phyloP scores from a whole-genome alignment of 1,140 invertebrate species.

The Drosophila nasuta region DNA sequence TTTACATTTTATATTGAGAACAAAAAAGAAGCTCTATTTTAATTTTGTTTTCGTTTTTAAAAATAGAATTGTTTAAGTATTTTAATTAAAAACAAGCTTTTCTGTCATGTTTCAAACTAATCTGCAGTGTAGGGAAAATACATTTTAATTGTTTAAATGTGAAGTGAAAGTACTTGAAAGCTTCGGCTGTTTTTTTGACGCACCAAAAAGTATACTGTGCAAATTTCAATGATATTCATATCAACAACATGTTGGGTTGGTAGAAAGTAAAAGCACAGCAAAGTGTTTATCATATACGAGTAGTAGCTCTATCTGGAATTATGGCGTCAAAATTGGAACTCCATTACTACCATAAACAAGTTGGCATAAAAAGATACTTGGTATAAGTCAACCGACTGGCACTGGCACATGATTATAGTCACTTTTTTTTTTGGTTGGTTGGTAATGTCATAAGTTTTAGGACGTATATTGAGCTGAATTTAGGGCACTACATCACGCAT shows the following conservation, averaged over 20 bases:
- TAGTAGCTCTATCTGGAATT: neutral
- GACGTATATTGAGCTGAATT: neutral
- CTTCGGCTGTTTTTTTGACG: neutral
- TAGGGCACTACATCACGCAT: slow-evolving; percentile 10
- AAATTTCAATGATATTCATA: neutral
- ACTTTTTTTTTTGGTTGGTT: neutral
- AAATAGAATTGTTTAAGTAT: slow-evolving; percentile 5
- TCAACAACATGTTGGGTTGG: neutral
- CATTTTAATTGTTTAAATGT: neutral
- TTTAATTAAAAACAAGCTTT: slow-evolving; percentile 8
- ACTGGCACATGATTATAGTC: slow-evolving; percentile 46
- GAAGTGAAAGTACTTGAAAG: neutral
- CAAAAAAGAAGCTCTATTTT: neutral
- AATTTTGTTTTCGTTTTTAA: neutral
- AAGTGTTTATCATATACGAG: neutral
- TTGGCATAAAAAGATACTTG: slow-evolving; percentile 28
- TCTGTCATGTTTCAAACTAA: neutral
- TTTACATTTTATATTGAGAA: neutral
- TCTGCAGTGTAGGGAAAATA: neutral
- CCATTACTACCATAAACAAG: slow-evolving; percentile 42
- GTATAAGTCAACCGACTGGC: slow-evolving; percentile 42
- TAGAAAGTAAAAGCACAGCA: neutral
- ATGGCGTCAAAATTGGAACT: slow-evolving; percentile 26
- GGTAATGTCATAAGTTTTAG: slow-evolving; percentile 7
- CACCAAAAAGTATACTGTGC: slow-evolving; percentile 13